Evolutionary conservation across 2,888 invertebrate species (phyloP), one percentile per base, ranked within the genome.

Genomic region (Formica aserva): DNA sequence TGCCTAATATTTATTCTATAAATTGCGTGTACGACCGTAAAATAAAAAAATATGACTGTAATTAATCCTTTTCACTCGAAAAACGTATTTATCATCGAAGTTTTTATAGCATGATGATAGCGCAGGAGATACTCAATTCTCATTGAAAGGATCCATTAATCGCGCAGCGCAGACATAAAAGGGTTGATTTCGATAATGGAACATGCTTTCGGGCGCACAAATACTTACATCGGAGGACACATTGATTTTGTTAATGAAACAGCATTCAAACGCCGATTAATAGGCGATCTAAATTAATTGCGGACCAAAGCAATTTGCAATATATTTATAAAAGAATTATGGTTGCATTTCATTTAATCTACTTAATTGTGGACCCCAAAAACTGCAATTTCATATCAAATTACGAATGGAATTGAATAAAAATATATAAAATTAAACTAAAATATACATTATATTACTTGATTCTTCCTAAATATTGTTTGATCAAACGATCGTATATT

Each of bases 101-200:
- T 29, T 66, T 67, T 22, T 38, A 26, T 22, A 38, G 29, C n/a
- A 26, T 35, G 29, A 38, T 38, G 35, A 29, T 41, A 55, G 55
- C 22, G 69, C 55, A 69, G n/a, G 41, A 38, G 48, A 77, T 38
- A 55, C 55, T 84, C 72, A 65, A 86, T 80, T 65, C 65, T 38
- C 52, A 15, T 5, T 65, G 62, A 74, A 83, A 86, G 87, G 71
- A 41, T 83, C 83, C 81, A 83, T 88, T 88, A 85, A 89, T 67
- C 81, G 82, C 67, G 74, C 45, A 78, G 32, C 69, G 55, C 48
- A 69, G 83, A 32, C 66, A 48, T 45, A 85, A 74, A 85, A 85
- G 87, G 83, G 87, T 88, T 84, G 88, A 88, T 87, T 85, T 75
- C 77, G 84, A 83, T 88, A 89, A 89, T 88, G 88, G 82, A 85